A percentile compares a stretch with the other conserved stretches of the same genome.
These are phyloP conservation scores for Chrysotoxum bicinctum DNA, from an alignment of 2,888 invertebrate species.

Conservation along the genomic window DNA sequence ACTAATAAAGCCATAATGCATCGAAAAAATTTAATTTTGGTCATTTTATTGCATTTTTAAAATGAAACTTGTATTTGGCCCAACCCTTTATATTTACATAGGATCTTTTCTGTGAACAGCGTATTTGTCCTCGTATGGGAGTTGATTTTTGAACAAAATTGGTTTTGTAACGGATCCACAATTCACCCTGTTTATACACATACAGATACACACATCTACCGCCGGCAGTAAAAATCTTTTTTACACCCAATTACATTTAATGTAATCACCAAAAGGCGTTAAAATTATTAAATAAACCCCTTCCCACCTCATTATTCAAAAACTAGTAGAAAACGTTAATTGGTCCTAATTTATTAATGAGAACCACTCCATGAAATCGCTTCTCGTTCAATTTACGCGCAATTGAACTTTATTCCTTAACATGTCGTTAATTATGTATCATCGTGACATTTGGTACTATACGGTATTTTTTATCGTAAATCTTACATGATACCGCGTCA, in stretches of 20 bases:
- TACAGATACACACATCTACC: neutral
- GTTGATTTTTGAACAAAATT: too few relatives aligned
- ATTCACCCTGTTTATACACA: too few relatives aligned
- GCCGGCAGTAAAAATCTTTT: neutral
- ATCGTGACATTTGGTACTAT: slow-evolving; percentile 4
- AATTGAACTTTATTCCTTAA: slow-evolving; percentile 36
- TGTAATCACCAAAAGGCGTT: neutral
- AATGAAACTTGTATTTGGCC: too few relatives aligned
- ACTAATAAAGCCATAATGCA: too few relatives aligned
- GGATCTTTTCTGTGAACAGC: too few relatives aligned
- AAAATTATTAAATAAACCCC: slow-evolving; percentile 1
- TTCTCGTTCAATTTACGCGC: slow-evolving; percentile 8
- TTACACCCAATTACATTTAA: slow-evolving; percentile 34
- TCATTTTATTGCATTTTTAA: too few relatives aligned
- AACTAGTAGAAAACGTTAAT: slow-evolving; percentile 28
- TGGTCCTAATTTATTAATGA: slow-evolving; percentile 54
- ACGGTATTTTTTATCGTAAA: neutral
- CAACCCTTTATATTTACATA: too few relatives aligned
- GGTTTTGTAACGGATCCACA: too few relatives aligned
- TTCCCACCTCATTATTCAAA: neutral
- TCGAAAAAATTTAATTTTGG: too few relatives aligned
- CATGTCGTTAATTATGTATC: slow-evolving; percentile 26
- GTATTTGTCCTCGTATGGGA: too few relatives aligned
- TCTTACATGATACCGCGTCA: neutral
- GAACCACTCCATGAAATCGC: neutral